phyloP scores from a whole-genome alignment of 2,797 vertebrate genomes.

The Betta splendens region DNA sequence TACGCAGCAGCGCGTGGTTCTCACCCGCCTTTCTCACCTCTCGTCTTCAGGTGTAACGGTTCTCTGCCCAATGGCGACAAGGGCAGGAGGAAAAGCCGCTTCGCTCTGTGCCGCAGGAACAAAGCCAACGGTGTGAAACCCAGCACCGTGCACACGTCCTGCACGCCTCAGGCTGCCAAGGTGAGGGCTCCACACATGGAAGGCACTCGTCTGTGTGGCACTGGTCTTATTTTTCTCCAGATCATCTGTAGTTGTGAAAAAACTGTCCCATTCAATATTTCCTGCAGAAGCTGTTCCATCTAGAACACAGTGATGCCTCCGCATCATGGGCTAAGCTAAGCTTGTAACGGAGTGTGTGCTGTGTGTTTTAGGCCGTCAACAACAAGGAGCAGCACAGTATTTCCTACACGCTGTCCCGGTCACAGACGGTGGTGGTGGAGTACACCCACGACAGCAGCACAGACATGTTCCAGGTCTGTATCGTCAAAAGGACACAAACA shows the following conservation, averaged over 20 bases:
- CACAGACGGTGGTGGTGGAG: conserved; percentile 95
- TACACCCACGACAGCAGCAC: conserved; percentile 92
- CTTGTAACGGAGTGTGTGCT: neutral
- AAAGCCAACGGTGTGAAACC: conserved; percentile 95
- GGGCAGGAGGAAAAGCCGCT: conserved; percentile 91
- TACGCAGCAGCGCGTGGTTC: neutral
- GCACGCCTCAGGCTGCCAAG: conserved; percentile 93
- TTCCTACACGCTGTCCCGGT: conserved; percentile 91
- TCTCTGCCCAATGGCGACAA: conserved; percentile 90
- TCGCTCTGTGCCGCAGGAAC: conserved; percentile 89
- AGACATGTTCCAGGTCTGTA: conserved; percentile 95
- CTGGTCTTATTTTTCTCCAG: too few relatives aligned
- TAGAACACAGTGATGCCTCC: too few relatives aligned
- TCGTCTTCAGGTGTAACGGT: conserved; percentile 87
- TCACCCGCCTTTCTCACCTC: neutral
- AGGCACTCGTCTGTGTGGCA: too few relatives aligned
- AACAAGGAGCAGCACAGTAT: conserved; percentile 97
- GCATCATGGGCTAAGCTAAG: too few relatives aligned
- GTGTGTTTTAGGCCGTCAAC: conserved; percentile 85
- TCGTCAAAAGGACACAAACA: neutral
- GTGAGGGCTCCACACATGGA: conserved; percentile 73
- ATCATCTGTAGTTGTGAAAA: too few relatives aligned
- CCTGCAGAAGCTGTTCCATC: too few relatives aligned
- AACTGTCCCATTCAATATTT: too few relatives aligned
- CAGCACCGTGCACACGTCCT: conserved; percentile 90